A percentile compares a stretch with the other conserved stretches of the same genome.
phyloP scores from a whole-genome alignment of 1,140 invertebrate genomes.

The Psilanteris sp. region DNA sequence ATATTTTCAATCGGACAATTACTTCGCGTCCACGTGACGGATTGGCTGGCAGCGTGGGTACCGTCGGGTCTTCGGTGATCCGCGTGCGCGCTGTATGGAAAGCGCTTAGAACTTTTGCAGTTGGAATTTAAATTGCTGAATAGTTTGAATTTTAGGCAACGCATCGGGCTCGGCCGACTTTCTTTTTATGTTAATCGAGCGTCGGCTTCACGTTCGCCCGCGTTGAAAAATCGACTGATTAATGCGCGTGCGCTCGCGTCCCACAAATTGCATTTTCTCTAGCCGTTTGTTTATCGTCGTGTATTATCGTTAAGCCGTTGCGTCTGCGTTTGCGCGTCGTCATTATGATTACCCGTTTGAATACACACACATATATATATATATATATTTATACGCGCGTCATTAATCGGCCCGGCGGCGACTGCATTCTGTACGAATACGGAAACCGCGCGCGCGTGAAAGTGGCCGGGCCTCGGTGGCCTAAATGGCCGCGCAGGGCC shows the following conservation, averaged over 20 bases:
- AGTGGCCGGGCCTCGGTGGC: constrained; percentile 3
- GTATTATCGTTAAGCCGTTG: constrained; percentile 2
- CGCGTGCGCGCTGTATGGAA: no score
- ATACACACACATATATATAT: no score
- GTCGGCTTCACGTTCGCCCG: constrained; percentile 1
- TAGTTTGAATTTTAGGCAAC: constrained; percentile 36
- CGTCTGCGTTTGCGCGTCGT: background rate
- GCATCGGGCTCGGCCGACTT: constrained; percentile 22
- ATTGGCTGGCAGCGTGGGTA: background rate
- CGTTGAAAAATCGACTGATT: constrained; percentile 19
- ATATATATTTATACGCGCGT: constrained; percentile 1
- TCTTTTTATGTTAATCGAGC: constrained; percentile 26
- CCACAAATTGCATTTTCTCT: constrained; percentile 18
- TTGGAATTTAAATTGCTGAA: constrained; percentile 32
- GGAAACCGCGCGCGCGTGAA: constrained; percentile 4
- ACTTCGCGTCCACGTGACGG: constrained; percentile 21
- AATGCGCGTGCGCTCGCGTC: constrained; percentile 1
- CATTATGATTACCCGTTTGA: constrained; percentile 11
- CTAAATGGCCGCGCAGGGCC: constrained; percentile 1
- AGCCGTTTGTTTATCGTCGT: constrained; percentile 11
- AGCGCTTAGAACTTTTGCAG: constrained; percentile 22
- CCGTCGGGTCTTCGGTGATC: no score
- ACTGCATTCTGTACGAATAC: constrained; percentile 4
- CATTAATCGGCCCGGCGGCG: constrained; percentile 7
- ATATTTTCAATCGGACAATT: constrained; percentile 10